Base-by-base conservation (phyloP, 1,140 invertebrate genomes). In the Zaprionus taronus region DNA sequence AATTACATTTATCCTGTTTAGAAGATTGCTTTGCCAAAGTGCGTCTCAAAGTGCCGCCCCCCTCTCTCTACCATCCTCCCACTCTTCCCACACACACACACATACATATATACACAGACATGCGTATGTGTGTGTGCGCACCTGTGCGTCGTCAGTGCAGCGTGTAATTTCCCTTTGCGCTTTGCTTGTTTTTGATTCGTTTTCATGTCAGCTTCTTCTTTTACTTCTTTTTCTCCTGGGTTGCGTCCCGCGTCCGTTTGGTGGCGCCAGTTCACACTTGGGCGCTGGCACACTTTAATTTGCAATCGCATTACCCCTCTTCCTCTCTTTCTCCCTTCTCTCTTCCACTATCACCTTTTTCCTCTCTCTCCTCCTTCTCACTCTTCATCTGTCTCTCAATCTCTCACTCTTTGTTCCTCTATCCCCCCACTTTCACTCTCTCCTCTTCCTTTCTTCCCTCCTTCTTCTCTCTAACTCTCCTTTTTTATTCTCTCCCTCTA, bases 1-100 rank as follows among this genome's bases (percentile, higher is more conserved):
- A 92, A 92, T 92, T 92, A 92, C 91, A 91, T 92, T 92, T 92
- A 92, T 92, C 91, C 91, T 92, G 91, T 92, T 92, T 92, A 90
- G 81, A 81, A 91, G 83, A 92, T 92, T 92, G 91, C 85, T 92
- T 85, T 85, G 72, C 63, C 81, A 90, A 90, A 90, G 84, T 90
- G 85, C 81, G 84, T 89, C 84, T 90, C 79, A 80, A 90, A 84
- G 85, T 81, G 84, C 66, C n/a, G 84, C 51, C 31, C 4, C 3
- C 31, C 31, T 2, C 28, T 6, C 26, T 28, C 26, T 28, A 0
- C 28, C 5, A 6, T 1, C 6, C 28, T 9, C 28, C 7, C 28
- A 31, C 28, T 11, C 31, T 31, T 62, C 64, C 72, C 55, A 20
- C 55, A 49, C 69, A 41, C 49, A 15, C 24, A 34, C 6, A 51